phyloP scores from a whole-genome alignment of 2,797 vertebrate genomes.

The Ambastaia sidthimunki region DNA sequence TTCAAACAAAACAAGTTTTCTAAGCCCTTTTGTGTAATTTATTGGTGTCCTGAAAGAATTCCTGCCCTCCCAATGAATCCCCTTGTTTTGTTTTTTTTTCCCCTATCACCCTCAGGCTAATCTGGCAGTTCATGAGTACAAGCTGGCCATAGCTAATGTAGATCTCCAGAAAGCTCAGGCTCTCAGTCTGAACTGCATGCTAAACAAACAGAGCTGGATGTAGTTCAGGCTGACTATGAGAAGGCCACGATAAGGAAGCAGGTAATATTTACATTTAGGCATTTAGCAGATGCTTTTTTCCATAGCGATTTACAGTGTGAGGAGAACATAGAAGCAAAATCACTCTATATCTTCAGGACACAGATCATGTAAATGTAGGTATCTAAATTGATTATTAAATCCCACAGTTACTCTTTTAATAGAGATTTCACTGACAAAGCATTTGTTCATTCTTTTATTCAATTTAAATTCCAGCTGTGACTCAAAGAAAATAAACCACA shows the following conservation, averaged over 20 bases:
- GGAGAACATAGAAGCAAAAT: too few relatives aligned
- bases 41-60: background rate
- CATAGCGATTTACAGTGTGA: too few relatives aligned
- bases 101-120: constrained; percentile 80
- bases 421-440: background rate
- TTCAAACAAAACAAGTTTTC: too few relatives aligned
- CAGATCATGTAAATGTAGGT: too few relatives aligned
- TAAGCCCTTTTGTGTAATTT: too few relatives aligned
- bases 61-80: background rate
- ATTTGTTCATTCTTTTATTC: background rate
- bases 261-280: constrained; percentile 69
- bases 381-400: background rate
- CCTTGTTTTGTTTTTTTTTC: background rate
- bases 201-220: constrained; percentile 90
- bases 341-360: too few relatives aligned
- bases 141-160: constrained; percentile 82
- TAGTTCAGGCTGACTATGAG: constrained; percentile 89
- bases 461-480: background rate
- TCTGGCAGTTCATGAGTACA: constrained; percentile 89
- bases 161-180: constrained; percentile 91
- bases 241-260: constrained; percentile 91
- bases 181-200: constrained; percentile 88
- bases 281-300: too few relatives aligned
- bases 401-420: background rate
- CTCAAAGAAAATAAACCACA: background rate